Base-by-base conservation (phyloP, 2,888 invertebrate genomes). In the Tenthredo livida region DNA sequence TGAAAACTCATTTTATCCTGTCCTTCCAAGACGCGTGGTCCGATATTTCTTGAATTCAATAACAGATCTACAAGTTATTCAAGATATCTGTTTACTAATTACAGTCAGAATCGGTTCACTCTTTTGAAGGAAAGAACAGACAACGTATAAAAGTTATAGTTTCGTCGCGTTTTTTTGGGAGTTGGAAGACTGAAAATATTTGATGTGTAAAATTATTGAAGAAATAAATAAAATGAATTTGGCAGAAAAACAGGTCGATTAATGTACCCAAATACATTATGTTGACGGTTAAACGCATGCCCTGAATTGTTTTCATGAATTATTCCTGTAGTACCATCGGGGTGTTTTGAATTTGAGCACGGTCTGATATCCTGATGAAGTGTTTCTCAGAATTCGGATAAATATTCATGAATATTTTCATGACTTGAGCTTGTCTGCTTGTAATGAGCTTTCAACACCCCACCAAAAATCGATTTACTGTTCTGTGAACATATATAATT, bases 391-490 rank as follows among this genome's bases (percentile, higher is more conserved):
- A 77, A 77, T 47, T 29, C 17, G 50, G 4, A 50, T 77, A 40
- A 77, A 77, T 77, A 77, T 77, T 47, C 75, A 77, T 77, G 17
- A 37, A 77, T 54, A 77, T 29, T 29, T 54, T 77, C n/a, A 33
- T 29, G 5, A 29, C 5, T 77, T 40, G 17, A 77, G 50, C 75
- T 50, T n/a, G 75, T 40, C 40, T 77, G 50, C 15, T 25, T 40
- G 17, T 50, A 29, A 7, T 25, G 50, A 50, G 50, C 29, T 29
- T 75, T 29, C 25, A 50, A 50, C 47, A 75, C 47, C 75, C 21
- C 15, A 17, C 21, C 21, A 43, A 72, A 72, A 43, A 72, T 72
- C 21, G 43, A n/a, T 73, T 17, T 10, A 43, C 37, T 73, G 72
- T 73, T 73, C 21, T 73, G 72, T 67, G 12, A 33, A 33, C 33